Evolutionary conservation across 2,113 vertebrate genomes (phyloP).

Genomic region (Synodontis membranacea): DNA sequence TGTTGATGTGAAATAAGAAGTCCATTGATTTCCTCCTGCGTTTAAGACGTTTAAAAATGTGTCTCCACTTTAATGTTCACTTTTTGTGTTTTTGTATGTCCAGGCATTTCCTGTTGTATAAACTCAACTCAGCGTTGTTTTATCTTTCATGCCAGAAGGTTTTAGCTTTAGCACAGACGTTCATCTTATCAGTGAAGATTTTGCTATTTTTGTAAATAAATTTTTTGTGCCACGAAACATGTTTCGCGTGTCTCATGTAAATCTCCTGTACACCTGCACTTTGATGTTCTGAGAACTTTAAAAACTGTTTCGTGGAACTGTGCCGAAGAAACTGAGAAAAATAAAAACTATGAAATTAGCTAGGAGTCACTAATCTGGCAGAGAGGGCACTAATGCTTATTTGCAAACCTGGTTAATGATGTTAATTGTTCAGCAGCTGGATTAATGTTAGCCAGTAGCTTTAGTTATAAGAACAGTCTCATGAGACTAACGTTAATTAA

Average conservation of each 20-base stretch:
- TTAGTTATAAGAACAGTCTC: neutral
- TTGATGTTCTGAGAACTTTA: too few relatives aligned
- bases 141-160: neutral
- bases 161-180: neutral
- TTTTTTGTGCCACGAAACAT: neutral
- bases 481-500: neutral
- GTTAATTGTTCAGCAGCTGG: neutral
- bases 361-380: neutral
- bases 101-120: neutral
- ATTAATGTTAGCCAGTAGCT: neutral
- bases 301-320: too few relatives aligned
- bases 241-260: neutral
- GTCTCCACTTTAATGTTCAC: neutral
- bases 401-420: neutral
- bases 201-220: slow-evolving; percentile 2
- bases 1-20: neutral
- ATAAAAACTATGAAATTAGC: neutral
- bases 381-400: neutral
- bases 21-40: neutral
- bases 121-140: neutral
- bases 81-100: neutral
- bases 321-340: neutral
- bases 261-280: too few relatives aligned
- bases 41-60: neutral
- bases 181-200: neutral